Evolutionary conservation across 2,797 vertebrate species (phyloP), one percentile per base, ranked within the genome.

Genomic region (Graptemys geographica): DNA sequence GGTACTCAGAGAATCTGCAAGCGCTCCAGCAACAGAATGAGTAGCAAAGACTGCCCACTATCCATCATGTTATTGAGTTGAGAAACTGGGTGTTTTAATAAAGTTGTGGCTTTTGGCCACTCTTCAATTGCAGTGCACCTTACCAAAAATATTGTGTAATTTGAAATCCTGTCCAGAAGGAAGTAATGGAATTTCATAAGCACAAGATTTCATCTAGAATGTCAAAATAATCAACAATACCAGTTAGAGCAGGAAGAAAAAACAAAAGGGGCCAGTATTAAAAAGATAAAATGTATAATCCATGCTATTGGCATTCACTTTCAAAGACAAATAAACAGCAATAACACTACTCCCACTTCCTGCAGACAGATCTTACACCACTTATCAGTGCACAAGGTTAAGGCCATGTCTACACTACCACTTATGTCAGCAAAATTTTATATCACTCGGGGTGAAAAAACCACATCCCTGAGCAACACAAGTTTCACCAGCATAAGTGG

Each of bases 181-280:
- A 49, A 97, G 80, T 83, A 72, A 41, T 72, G n/a, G 62, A 94
- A 59, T 65, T 6, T 44, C 55, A 59, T 62, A 93, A 89, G 52
- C 2, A 2, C 11, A 7, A 47, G 11, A 23, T 18, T 53, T 80
- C 18, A 69, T 49, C 56, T 85, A 25, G 1, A 56, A 33, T 31
- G 65, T 6, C 47, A 11, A 79, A 11, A n/a, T 41, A 74, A 52
- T 88, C 57, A 81, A 65, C 59, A 94, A 89, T 21, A 62, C 1
- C 37, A 65, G 12, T 57, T 79, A 53, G 79, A 91, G 79, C 12
- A 86, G 76, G 65, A 25, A 85, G 1, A 19, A 79, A 12, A 94
- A 69, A 47, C 16, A 57, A 37, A 25, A 57, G 51, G 33, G 33
- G 4, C 33, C 10, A 18, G 1, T 27, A 55, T 33, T 31, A 51